A percentile compares a stretch with the other conserved stretches of the same genome.
phyloP scores from a whole-genome alignment of 2,113 vertebrate genomes.

The Anser brachyrhynchus region DNA sequence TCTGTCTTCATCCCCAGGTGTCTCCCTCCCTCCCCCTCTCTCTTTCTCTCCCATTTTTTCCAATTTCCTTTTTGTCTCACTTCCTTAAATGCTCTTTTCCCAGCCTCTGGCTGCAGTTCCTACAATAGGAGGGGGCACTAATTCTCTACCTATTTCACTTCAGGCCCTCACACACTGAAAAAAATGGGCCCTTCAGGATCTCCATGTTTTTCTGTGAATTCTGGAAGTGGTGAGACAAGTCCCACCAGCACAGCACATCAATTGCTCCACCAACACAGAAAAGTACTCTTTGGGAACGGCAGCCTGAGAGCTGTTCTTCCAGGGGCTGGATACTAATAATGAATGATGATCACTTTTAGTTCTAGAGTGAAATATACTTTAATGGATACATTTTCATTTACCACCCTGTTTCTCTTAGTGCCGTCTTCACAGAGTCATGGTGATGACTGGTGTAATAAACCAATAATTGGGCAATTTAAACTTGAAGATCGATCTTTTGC shows the following conservation, averaged over 20 bases:
- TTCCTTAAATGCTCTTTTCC: neutral
- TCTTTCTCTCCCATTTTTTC: neutral
- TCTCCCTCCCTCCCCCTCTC: neutral
- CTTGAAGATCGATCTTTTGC: neutral
- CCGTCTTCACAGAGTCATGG: neutral
- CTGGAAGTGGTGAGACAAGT: neutral
- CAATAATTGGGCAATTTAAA: constrained; percentile 4
- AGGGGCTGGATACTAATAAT: neutral
- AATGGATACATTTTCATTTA: neutral
- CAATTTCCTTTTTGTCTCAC: neutral
- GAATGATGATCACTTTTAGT: neutral
- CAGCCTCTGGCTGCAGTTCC: neutral
- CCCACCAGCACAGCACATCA: neutral
- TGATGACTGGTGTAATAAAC: neutral
- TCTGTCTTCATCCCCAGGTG: neutral
- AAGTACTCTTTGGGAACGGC: accelerated
- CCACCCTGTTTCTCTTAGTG: neutral
- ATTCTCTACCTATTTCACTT: neutral
- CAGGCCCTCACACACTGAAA: neutral
- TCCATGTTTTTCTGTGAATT: accelerated
- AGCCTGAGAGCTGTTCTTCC: neutral
- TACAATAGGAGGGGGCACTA: neutral
- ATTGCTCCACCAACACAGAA: neutral
- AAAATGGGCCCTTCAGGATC: neutral
- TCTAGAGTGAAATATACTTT: neutral